Evolutionary conservation across 2,888 invertebrate species (phyloP), one percentile per base, ranked within the genome.

Genomic region (Clostera curtula): DNA sequence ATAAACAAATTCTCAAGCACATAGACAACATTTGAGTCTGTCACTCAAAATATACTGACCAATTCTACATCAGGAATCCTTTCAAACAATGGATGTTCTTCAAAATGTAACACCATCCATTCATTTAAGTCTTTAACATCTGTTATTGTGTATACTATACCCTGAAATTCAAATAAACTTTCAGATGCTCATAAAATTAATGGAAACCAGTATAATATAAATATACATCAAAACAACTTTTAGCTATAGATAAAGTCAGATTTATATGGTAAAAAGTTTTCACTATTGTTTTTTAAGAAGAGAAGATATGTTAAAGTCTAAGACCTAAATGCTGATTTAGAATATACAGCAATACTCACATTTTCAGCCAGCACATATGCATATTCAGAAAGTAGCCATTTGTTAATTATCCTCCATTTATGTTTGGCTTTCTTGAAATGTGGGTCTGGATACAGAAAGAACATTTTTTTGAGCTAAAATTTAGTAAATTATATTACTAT

Each of bases 371-470:
- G 82, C 19, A 97, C 90, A 83, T 96, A 99, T 0, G 98, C 98
- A 86, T 99, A 99, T 76, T 99, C 99, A 2, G 98, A 95, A 11
- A 99, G 82, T 16, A 98, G 82, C 49, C 92, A 92, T 50, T 92
- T 90, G 64, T 96, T 98, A 39, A 99, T 96, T 36, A 99, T 99
- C 34, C 99, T 87, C 99, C 99, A 99, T 73, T 99, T 99, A 65
- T 98, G 97, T 77, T 99, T 99, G 0, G 97, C 92, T 61, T 93
- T 96, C 71, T 99, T 99, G 71, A 99, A 99, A 82, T 99, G 99
- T 14, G 99, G 99, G 83, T 99, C 99, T 12, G 99, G 99, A 73
- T 97, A 99, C 9, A 99, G 83, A 73, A 99, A 98, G 73, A 99
- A 99, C 92, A 99, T 95, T 80, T 98, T 98, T 37, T 90, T 90